Conservation (phyloP, 64 coral and sea anemone species). For the Pocillopora damicornis region DNA sequence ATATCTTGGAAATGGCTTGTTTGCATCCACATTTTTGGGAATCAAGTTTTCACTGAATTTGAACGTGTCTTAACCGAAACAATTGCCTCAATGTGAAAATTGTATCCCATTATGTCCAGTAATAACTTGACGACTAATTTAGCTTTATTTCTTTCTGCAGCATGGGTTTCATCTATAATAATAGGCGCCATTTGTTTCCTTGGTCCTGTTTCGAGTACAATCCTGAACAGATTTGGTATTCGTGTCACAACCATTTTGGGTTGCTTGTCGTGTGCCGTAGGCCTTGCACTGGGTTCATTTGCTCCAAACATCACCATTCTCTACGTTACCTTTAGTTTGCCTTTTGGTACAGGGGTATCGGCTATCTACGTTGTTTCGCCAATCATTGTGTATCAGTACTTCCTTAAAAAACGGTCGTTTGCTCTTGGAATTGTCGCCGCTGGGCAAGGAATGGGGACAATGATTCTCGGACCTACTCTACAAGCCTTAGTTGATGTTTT, state of each 20-base stretch:
- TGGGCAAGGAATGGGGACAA: constrained; percentile 23
- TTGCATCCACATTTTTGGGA: too few species aligned
- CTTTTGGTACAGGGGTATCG: not conserved
- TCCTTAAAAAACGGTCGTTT: constrained; percentile 7
- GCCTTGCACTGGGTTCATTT: constrained; percentile 6
- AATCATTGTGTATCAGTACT: constrained; percentile 8
- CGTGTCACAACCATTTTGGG: not conserved
- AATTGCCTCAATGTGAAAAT: too few species aligned
- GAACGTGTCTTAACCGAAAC: too few species aligned
- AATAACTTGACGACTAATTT: not conserved
- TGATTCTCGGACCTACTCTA: constrained; percentile 12
- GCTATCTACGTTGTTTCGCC: not conserved
- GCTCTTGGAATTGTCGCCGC: constrained; percentile 9
- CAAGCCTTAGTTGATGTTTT: constrained; percentile 5
- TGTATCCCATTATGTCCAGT: too few species aligned
- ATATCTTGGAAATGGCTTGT: too few species aligned
- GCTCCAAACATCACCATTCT: not conserved
- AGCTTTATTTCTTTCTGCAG: not conserved
- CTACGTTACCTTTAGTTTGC: constrained; percentile 25
- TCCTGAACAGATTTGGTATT: constrained; percentile 24
- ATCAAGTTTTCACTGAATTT: too few species aligned
- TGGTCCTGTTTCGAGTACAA: not conserved
- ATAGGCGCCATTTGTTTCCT: not conserved
- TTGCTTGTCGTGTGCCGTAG: not conserved
- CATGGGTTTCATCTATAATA: constrained; percentile 15